A percentile compares a stretch with the other conserved stretches of the same genome.
Conservation (phyloP, 1,140 invertebrate genomes). For the Cydia strobilella region DNA sequence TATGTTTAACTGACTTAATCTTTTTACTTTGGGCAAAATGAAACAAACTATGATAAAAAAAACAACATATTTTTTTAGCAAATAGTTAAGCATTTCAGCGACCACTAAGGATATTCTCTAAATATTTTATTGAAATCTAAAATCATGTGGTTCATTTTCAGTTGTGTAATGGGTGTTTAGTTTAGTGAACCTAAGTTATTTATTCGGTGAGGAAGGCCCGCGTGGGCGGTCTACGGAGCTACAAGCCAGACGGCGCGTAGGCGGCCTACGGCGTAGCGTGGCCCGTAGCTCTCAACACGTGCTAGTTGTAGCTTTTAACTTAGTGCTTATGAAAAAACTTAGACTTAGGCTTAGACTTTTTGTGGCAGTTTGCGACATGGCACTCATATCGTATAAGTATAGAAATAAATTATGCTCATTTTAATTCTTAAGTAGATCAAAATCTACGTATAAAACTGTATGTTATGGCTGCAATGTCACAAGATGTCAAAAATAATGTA, state of each 20-base stretch:
- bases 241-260: constrained; percentile 71
- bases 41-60: too few species aligned
- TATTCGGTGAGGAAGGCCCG: constrained; percentile 40
- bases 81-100: too few species aligned
- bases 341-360: background rate
- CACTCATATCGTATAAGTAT: background rate
- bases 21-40: too few species aligned
- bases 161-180: too few species aligned
- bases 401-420: background rate
- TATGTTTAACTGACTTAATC: too few species aligned
- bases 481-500: background rate
- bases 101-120: too few species aligned
- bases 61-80: too few species aligned
- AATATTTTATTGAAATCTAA: too few species aligned
- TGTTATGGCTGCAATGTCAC: background rate
- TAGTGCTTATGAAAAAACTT: background rate
- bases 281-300: constrained; percentile 57
- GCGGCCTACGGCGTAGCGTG: constrained; percentile 67
- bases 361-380: background rate
- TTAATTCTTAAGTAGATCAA: background rate
- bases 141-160: too few species aligned
- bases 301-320: constrained; percentile 34
- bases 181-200: background rate
- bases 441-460: background rate
- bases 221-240: constrained; percentile 76